A percentile compares a stretch with the other conserved stretches of the same genome.
Conservation (phyloP, 2,797 vertebrate species). For the Periparus ater region DNA sequence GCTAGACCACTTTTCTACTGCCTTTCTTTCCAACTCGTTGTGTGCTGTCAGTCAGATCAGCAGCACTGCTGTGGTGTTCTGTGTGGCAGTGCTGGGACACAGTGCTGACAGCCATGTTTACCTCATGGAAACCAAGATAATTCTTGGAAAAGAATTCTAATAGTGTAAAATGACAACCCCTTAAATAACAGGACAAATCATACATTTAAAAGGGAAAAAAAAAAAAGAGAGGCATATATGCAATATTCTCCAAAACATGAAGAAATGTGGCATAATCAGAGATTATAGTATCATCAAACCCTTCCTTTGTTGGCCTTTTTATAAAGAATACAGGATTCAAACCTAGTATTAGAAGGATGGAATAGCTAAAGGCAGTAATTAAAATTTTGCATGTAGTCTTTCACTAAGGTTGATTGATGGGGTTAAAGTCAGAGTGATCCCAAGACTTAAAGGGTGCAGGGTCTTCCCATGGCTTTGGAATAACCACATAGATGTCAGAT, state of each 20-base stretch:
- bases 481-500: background rate
- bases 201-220: background rate
- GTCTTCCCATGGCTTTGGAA: background rate
- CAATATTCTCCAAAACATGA: background rate
- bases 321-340: background rate
- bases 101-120: background rate
- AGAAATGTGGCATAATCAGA: background rate
- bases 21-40: background rate
- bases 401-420: background rate
- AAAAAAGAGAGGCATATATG: background rate
- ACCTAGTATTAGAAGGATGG: background rate
- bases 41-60: conserved; percentile 45
- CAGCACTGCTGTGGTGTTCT: conserved; percentile 9
- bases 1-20: background rate
- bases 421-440: background rate
- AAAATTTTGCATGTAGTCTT: background rate
- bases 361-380: background rate
- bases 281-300: rapidly evolving
- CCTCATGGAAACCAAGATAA: conserved; percentile 31
- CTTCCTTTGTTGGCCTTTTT: background rate
- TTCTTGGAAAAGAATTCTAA: background rate
- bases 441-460: background rate
- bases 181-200: background rate
- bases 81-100: background rate
- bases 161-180: background rate